phyloP scores from a whole-genome alignment of 2,888 invertebrate genomes.

The Hymenopus coronatus region DNA sequence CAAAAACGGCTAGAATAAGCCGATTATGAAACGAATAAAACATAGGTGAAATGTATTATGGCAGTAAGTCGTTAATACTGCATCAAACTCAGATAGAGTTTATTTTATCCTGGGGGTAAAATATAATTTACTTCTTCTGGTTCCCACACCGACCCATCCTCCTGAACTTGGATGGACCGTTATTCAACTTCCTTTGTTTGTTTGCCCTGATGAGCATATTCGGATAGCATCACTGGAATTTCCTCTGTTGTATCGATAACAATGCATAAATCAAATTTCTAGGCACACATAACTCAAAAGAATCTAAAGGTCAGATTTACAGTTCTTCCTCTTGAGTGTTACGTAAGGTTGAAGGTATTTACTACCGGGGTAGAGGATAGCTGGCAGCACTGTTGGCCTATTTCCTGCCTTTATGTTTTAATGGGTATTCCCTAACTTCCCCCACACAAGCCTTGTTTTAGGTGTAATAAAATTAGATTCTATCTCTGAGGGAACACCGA shows the following conservation, averaged over 20 bases:
- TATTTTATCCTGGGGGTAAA: too few species aligned
- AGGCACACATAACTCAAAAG: not conserved
- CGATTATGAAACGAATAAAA: too few species aligned
- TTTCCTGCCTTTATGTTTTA: slow-evolving; percentile 7
- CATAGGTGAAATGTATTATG: too few species aligned
- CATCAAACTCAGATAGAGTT: too few species aligned
- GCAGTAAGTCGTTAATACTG: too few species aligned
- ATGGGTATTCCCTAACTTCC: not conserved
- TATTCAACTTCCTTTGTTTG: not conserved
- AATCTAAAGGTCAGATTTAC: not conserved
- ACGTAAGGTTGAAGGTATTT: not conserved
- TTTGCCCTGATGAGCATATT: not conserved
- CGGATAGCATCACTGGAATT: not conserved
- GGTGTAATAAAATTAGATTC: not conserved
- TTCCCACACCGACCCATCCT: not conserved
- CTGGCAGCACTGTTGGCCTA: not conserved
- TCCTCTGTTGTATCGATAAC: not conserved
- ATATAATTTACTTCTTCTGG: too few species aligned
- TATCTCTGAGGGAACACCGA: not conserved
- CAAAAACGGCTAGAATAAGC: too few species aligned
- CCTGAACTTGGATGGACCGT: not conserved
- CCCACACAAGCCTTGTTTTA: not conserved
- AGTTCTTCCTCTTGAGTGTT: not conserved
- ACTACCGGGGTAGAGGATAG: not conserved
- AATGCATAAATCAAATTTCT: not conserved